Evolutionary conservation across 2,888 invertebrate genomes (phyloP), one percentile per base, ranked within the genome.

Genomic region (Bombyx huttoni): DNA sequence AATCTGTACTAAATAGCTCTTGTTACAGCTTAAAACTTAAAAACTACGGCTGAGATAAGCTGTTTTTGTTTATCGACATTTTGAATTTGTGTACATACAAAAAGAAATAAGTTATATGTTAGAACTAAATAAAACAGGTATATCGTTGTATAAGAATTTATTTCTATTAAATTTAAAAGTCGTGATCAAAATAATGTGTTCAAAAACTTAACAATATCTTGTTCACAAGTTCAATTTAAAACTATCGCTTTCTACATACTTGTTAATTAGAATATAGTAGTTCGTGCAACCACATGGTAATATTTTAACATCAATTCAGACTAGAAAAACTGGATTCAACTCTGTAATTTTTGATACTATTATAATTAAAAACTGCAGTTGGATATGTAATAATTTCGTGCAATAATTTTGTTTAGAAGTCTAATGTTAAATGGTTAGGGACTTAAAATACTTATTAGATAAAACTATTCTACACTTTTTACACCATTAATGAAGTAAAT

Each of bases 181-280:
- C 87, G 87, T 87, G 87, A 73, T 76, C 79, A 78, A 79, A 85
- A 86, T 87, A 80, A 70, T 78, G 75, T 66, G 53, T 52, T 55
- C 45, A 10, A 10, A 8, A 53, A 35, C 48, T 49, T 54, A 47
- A 65, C 79, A 81, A 76, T 59, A 87, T 88, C 70, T 78, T 75
- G 84, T 68, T 75, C 88, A 88, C 87, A 88, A 88, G 75, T 70
- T 65, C 58, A 3, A 5, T 24, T 24, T 24, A 24, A 24, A 24
- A 24, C 24, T 24, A 24, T 24, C 24, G 24, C 24, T 0, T 24
- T 24, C 5, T 24, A 5, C 24, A 24, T 24, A 24, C 2, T 24
- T 24, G 5, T 24, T 24, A 24, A 24, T 24, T n/a, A 24, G 24
- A 24, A 24, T 5, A 24, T 24, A 24, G 5, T 24, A 24, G 24